Base-by-base conservation (phyloP, 1,140 invertebrate genomes). In the Centruroides sculpturatus region DNA sequence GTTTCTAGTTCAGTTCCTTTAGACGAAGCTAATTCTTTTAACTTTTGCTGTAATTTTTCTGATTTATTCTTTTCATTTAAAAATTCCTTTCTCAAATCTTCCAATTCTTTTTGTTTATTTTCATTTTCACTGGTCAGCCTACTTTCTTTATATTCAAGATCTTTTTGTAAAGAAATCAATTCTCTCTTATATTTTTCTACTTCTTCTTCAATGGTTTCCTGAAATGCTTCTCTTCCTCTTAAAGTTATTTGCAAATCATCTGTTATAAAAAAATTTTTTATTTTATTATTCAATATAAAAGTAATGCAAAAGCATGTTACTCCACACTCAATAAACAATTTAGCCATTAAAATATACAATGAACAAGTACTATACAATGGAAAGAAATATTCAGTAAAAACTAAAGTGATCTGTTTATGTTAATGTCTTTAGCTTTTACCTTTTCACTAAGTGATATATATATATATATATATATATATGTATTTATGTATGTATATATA, bases 181-280 rank as follows among this genome's bases (percentile, higher is more conserved):
- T 68, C 64, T 13, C 55, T 55, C 35, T 66, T 66, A 4, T 57
- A 36, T 36, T 64, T 61, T 47, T 67, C 63, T 34, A 66, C 49
- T 35, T 65, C 55, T 35, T 65, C 56, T 53, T 68, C 70, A 65
- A 78, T 60, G 66, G 78, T 77, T n/a, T 77, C 67, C 36, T 67
- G 64, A 4, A 77, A 71, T 3, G 80, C 70, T 62, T 81, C 80
- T 55, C 77, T 77, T 67, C 79, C 81, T 73, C 76, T 80, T 70
- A 80, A 80, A 62, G 76, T 76, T 47, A 78, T 77, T 66, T 78
- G 80, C 69, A 86, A 76, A 67, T 86, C 81, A 62, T 79, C 84
- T 84, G 23, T 23, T 23, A 23, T 23, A 23, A 23, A 23, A 23
- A 23, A 23, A 23, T 1, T 2, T 23, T 23, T 23, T 23, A 23